phyloP scores from a whole-genome alignment of 2,797 vertebrate genomes.

The Nothura maculosa region DNA sequence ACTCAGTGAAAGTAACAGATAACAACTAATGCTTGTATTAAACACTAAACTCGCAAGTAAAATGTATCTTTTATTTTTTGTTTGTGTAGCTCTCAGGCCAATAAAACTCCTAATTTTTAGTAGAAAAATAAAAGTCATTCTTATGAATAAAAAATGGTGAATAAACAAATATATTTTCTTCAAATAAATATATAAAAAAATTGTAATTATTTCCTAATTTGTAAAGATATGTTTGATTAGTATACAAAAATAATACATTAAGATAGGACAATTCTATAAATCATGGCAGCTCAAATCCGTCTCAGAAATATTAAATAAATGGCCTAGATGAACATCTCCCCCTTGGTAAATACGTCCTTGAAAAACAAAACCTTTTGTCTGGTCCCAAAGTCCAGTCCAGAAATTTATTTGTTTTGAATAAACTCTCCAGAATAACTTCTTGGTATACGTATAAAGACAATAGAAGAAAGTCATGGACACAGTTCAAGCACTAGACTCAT shows the following conservation, averaged over 20 bases:
- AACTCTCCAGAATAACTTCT: not conserved
- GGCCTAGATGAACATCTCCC: not conserved
- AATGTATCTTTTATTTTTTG: not conserved
- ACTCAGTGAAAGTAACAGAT: not conserved
- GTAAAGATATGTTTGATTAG: not conserved
- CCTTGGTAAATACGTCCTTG: not conserved
- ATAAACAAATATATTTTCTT: not conserved
- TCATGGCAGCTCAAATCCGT: not conserved
- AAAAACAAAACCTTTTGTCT: not conserved
- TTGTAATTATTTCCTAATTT: not conserved
- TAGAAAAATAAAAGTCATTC: not conserved
- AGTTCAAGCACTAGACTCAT: not conserved
- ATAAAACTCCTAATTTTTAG: not conserved
- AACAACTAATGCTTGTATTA: not conserved
- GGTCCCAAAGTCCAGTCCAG: not conserved
- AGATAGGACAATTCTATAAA: not conserved
- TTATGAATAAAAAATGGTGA: not conserved
- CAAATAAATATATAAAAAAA: not conserved
- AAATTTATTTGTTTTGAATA: not conserved
- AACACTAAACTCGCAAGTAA: not conserved
- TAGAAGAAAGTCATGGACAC: not conserved
- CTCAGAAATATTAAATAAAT: not conserved
- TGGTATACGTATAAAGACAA: not conserved
- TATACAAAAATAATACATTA: not conserved
- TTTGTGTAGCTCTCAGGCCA: accelerated